Evolutionary conservation across 2,888 invertebrate species (phyloP).

Genomic region (Xanthorhoe spadicearia): DNA sequence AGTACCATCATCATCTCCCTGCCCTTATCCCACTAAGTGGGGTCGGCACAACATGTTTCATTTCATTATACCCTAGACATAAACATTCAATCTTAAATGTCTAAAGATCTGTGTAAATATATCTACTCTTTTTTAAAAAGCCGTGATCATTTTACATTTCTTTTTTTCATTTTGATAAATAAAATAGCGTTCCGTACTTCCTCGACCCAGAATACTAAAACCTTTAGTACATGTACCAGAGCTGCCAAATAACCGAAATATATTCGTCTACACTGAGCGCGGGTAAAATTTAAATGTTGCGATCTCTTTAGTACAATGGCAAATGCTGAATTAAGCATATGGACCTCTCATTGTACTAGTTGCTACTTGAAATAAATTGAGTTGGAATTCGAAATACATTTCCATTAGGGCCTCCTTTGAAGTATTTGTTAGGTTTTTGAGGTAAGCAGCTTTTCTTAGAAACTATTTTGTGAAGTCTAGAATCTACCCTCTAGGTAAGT

Average conservation of each 20-base stretch:
- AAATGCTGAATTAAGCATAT: slow-evolving; percentile 32
- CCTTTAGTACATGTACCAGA: slow-evolving; percentile 26
- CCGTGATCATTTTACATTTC: too few relatives aligned
- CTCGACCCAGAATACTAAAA: slow-evolving; percentile 36
- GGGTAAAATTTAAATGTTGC: slow-evolving; percentile 31
- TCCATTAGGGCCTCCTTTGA: neutral
- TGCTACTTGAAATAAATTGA: slow-evolving; percentile 22
- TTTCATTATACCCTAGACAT: too few relatives aligned
- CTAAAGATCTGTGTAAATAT: too few relatives aligned
- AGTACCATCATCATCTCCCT: too few relatives aligned
- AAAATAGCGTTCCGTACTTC: slow-evolving; percentile 32
- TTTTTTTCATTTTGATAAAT: slow-evolving; percentile 23
- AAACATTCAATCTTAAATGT: too few relatives aligned
- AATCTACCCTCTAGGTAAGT: neutral
- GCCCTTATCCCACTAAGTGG: too few relatives aligned
- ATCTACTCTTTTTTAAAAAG: too few relatives aligned
- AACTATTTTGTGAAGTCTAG: neutral
- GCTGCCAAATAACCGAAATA: slow-evolving; percentile 7
- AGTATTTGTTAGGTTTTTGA: slow-evolving; percentile 3
- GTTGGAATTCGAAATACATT: slow-evolving; percentile 23
- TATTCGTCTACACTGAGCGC: slow-evolving; percentile 31
- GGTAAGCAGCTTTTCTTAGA: slow-evolving; percentile 16
- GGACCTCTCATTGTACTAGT: slow-evolving; percentile 21
- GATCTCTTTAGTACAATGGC: slow-evolving; percentile 25
- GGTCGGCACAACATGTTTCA: too few relatives aligned